Evolutionary conservation across 2,113 vertebrate species (phyloP).

Genomic region (Acrocephalus arundinaceus): DNA sequence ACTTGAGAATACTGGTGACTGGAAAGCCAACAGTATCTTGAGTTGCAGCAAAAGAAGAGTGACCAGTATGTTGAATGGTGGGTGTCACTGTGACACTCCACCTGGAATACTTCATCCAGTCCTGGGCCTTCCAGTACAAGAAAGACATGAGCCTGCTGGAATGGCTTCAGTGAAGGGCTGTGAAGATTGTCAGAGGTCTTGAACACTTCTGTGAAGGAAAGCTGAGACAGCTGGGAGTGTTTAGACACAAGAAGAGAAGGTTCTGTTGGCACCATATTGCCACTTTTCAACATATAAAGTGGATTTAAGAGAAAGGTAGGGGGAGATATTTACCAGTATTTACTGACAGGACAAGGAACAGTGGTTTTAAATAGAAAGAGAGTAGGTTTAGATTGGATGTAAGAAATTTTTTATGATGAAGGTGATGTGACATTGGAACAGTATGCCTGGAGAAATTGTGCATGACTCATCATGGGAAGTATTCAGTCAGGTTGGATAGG

Average conservation of each 20-base stretch:
- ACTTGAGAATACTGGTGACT: background rate
- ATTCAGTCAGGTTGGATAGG: background rate
- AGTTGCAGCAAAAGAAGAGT: background rate
- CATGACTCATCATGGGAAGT: background rate
- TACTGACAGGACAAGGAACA: background rate
- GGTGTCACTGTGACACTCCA: background rate
- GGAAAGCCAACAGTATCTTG: background rate
- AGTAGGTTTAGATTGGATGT: background rate
- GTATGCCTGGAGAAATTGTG: background rate
- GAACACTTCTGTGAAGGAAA: background rate
- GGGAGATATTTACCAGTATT: background rate
- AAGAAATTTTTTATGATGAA: background rate
- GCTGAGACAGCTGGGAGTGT: background rate
- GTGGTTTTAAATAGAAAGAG: background rate
- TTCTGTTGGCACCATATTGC: accelerated
- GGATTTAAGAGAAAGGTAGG: background rate
- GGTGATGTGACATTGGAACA: background rate
- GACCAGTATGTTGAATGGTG: background rate
- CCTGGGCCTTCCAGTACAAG: background rate
- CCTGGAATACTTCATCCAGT: background rate
- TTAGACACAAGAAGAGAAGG: background rate
- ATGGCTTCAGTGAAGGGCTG: background rate
- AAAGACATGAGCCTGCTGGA: background rate
- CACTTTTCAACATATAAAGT: background rate
- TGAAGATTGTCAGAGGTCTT: background rate